Evolutionary conservation across 2,113 vertebrate species (phyloP).

Genomic region (Zapornia atra): DNA sequence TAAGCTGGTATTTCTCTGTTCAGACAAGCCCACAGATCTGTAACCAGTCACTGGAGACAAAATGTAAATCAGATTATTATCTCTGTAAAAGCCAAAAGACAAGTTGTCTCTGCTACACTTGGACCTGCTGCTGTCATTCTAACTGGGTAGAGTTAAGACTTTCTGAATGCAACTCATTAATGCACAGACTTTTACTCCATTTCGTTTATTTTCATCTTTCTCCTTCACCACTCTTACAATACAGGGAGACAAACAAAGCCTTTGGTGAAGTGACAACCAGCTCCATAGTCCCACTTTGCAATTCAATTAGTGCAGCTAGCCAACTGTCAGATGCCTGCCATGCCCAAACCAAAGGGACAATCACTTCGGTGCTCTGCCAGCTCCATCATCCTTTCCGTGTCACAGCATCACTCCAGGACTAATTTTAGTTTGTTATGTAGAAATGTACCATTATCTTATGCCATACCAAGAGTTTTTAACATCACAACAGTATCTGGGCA

Average conservation of each 20-base stretch:
- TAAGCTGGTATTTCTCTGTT: neutral
- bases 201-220: neutral
- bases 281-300: neutral
- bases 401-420: neutral
- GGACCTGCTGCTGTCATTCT: neutral
- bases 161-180: neutral
- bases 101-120: neutral
- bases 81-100: neutral
- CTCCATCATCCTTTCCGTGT: neutral
- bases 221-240: neutral
- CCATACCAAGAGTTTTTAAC: neutral
- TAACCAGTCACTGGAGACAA: neutral
- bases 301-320: fast-evolving
- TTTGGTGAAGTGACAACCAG: neutral
- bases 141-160: neutral
- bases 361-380: neutral
- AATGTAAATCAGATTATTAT: neutral
- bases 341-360: neutral
- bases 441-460: neutral
- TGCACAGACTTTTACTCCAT: neutral
- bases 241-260: neutral
- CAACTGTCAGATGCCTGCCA: neutral
- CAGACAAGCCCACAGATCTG: neutral
- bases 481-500: neutral
- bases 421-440: neutral